A percentile compares a stretch with the other conserved stretches of the same genome.
Evolutionary conservation across 2,888 invertebrate species (phyloP).

Genomic region (Cephus spinipes): DNA sequence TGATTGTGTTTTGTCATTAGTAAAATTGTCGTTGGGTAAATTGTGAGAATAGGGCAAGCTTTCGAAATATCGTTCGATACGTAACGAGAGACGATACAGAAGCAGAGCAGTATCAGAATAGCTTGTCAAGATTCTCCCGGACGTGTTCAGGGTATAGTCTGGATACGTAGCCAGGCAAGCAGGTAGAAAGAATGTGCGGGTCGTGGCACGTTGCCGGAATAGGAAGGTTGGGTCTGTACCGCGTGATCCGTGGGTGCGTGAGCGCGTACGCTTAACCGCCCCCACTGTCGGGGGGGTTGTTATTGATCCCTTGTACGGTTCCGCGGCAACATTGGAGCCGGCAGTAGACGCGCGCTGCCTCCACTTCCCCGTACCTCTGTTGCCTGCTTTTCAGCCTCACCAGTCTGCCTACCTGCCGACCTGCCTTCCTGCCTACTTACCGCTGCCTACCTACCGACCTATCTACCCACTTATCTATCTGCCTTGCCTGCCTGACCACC

Average conservation of each 20-base stretch:
- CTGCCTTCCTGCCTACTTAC: slow-evolving; percentile 2
- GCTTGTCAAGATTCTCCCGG: background rate
- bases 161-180: background rate
- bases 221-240: background rate
- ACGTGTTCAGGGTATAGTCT: background rate
- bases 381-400: slow-evolving; percentile 13
- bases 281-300: slow-evolving; percentile 44
- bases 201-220: background rate
- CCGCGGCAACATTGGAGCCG: background rate
- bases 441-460: slow-evolving; percentile 1
- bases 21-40: background rate
- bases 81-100: background rate
- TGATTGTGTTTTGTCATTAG: background rate
- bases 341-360: background rate
- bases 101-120: background rate
- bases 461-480: slow-evolving; percentile 1
- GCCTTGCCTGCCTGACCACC: background rate
- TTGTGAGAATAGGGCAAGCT: background rate
- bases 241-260: background rate
- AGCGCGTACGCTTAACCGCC: slow-evolving; percentile 4
- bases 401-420: slow-evolving; percentile 15
- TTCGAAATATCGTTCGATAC: background rate
- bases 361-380: background rate
- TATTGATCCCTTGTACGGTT: slow-evolving; percentile 44
- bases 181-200: background rate